Evolutionary conservation across 2,888 invertebrate species (phyloP).

Genomic region (Lathronympha strigana): DNA sequence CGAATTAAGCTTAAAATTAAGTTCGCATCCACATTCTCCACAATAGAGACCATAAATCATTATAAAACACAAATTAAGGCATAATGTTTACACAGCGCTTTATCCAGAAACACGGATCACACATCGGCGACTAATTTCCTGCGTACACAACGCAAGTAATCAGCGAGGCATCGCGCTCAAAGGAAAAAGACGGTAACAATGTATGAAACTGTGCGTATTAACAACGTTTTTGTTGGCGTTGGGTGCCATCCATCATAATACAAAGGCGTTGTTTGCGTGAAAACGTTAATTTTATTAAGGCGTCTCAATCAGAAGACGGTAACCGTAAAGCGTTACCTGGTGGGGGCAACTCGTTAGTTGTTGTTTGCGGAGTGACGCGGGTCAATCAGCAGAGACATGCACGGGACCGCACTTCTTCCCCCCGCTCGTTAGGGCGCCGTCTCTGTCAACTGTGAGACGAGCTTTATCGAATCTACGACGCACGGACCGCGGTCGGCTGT

Average conservation of each 20-base stretch:
- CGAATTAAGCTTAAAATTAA: conserved; percentile 36
- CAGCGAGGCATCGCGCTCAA: conserved; percentile 71
- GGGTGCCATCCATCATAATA: conserved; percentile 81
- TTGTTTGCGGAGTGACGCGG: conserved; percentile 84
- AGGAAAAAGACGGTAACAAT: conserved; percentile 16
- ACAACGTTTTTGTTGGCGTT: conserved; percentile 51
- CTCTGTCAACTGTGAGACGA: conserved; percentile 83
- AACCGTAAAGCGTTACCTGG: conserved; percentile 69
- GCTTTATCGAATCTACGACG: conserved; percentile 84
- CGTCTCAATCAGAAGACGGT: conserved; percentile 79
- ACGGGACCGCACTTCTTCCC: conserved; percentile 83
- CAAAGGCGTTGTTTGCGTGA: conserved; percentile 80
- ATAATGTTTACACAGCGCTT: conserved; percentile 66
- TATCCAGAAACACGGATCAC: conserved; percentile 49
- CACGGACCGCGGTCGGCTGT: conserved; percentile 80
- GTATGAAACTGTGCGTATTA: conserved; percentile 1
- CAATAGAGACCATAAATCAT: conserved; percentile 65
- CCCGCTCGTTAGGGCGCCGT: conserved; percentile 78
- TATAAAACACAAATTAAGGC: conserved; percentile 68
- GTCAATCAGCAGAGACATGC: conserved; percentile 85
- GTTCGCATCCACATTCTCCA: conserved; percentile 22
- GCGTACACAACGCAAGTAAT: conserved; percentile 75
- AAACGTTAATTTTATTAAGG: conserved; percentile 82
- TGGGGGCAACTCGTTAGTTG: conserved; percentile 83
- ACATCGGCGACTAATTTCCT: conserved; percentile 67